Evolutionary conservation across 2,113 vertebrate species (phyloP).

Genomic region (Athene noctua): DNA sequence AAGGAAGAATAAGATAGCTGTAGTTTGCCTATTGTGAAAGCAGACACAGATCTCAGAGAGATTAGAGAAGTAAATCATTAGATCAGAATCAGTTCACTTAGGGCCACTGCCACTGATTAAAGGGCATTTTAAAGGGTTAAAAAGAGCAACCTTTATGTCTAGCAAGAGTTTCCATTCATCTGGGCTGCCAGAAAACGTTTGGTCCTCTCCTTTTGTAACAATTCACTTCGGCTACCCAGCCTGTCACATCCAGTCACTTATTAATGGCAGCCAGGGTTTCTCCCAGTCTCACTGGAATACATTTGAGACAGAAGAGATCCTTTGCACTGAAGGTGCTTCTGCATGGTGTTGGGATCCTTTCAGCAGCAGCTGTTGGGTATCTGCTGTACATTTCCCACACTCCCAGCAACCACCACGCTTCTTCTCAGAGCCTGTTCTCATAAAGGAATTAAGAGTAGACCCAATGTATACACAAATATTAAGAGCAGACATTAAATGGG

Average conservation of each 20-base stretch:
- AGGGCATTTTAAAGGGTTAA: neutral
- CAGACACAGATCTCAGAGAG: neutral
- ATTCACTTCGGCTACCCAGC: neutral
- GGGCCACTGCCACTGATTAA: neutral
- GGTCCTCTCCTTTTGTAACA: neutral
- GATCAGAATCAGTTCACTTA: neutral
- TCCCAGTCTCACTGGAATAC: neutral
- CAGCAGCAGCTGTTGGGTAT: neutral
- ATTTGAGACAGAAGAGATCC: neutral
- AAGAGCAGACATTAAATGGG: neutral
- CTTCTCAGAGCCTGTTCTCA: neutral
- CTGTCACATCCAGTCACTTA: neutral
- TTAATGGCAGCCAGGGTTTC: neutral
- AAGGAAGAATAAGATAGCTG: neutral
- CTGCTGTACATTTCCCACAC: neutral
- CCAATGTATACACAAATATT: neutral
- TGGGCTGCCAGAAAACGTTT: neutral
- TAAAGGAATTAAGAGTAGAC: neutral
- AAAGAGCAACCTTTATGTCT: neutral
- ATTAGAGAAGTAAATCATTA: conserved; percentile 8
- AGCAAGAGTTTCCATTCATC: neutral
- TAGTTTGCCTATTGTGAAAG: neutral
- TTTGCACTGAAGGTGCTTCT: neutral
- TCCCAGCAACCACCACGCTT: neutral
- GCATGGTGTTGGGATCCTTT: neutral